Percentiles rank a stretch among this genome's conserved stretches.
Evolutionary conservation across 1,140 invertebrate species (phyloP).

Genomic region (Ladona fulva): DNA sequence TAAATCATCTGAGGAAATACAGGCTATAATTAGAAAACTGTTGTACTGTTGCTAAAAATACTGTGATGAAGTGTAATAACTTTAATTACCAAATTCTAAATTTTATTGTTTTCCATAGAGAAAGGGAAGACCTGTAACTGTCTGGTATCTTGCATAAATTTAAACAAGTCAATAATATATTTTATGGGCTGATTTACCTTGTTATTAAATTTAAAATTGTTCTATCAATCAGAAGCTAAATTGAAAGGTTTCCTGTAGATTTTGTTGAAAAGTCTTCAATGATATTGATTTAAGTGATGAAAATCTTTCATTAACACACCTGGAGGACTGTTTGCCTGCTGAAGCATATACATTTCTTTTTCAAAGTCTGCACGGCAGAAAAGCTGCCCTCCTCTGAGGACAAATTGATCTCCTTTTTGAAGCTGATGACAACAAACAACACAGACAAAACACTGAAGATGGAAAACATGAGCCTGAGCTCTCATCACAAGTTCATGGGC

Average conservation of each 20-base stretch:
- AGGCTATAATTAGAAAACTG: too few relatives aligned
- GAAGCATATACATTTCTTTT: slow-evolving; percentile 81
- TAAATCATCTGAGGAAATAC: slow-evolving; percentile 49
- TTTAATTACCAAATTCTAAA: too few relatives aligned
- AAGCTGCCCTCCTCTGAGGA: slow-evolving; percentile 82
- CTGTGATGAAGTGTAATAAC: too few relatives aligned
- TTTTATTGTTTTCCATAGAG: too few relatives aligned
- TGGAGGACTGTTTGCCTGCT: slow-evolving; percentile 54
- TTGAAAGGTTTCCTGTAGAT: background rate
- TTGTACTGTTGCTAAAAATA: too few relatives aligned
- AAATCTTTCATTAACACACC: slow-evolving; percentile 30
- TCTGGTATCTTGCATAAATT: too few relatives aligned
- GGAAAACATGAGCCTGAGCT: slow-evolving; percentile 72
- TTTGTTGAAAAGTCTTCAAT: too few relatives aligned
- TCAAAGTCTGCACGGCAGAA: slow-evolving; percentile 87
- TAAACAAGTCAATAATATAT: too few relatives aligned
- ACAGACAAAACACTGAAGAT: slow-evolving; percentile 85
- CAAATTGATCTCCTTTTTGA: slow-evolving; percentile 92
- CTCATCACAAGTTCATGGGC: slow-evolving; percentile 91
- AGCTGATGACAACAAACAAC: slow-evolving; percentile 85
- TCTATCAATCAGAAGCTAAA: background rate
- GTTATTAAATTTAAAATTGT: background rate
- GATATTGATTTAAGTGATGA: too few relatives aligned
- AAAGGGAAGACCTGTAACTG: too few relatives aligned
- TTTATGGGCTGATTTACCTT: background rate